phyloP scores from a whole-genome alignment of 2,797 vertebrate genomes.

The Orientallactaga sibirica region DNA sequence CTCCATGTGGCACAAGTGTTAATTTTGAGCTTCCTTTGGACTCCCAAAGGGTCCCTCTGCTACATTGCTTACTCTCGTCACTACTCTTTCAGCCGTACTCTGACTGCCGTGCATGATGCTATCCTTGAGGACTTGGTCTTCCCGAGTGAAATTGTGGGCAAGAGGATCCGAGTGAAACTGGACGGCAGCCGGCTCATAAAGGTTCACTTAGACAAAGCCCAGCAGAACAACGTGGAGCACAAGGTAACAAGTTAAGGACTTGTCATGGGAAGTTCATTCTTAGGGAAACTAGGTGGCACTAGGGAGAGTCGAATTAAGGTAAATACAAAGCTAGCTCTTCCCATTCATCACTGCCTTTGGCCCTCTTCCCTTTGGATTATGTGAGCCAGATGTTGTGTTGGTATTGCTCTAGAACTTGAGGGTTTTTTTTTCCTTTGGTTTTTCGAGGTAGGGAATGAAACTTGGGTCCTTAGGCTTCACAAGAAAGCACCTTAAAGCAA shows the following conservation, averaged over 20 bases:
- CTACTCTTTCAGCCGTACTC: constrained; percentile 91
- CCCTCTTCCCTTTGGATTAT: rapidly evolving
- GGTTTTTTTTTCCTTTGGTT: no score
- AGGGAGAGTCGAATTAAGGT: not conserved
- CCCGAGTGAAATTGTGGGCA: constrained; percentile 98
- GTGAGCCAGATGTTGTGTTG: not conserved
- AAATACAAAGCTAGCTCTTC: not conserved
- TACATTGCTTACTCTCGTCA: rapidly evolving
- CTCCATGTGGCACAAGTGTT: rapidly evolving
- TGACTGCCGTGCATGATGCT: constrained; percentile 97
- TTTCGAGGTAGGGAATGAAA: no score
- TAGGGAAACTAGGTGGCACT: no score
- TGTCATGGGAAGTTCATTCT: no score
- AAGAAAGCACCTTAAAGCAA: no score
- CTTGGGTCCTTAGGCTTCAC: no score
- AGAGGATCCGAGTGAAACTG: constrained; percentile 97
- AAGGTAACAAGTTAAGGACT: constrained; percentile 89
- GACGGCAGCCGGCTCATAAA: constrained; percentile 99
- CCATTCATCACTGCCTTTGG: no score
- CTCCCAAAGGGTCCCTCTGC: not conserved
- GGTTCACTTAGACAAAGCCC: constrained; percentile 98
- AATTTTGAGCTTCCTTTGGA: rapidly evolving
- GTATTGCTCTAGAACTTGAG: not conserved
- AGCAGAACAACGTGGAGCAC: constrained; percentile 99
- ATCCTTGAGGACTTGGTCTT: constrained; percentile 99